phyloP scores from a whole-genome alignment of 2,797 vertebrate species.

The Aplochiton taeniatus region DNA sequence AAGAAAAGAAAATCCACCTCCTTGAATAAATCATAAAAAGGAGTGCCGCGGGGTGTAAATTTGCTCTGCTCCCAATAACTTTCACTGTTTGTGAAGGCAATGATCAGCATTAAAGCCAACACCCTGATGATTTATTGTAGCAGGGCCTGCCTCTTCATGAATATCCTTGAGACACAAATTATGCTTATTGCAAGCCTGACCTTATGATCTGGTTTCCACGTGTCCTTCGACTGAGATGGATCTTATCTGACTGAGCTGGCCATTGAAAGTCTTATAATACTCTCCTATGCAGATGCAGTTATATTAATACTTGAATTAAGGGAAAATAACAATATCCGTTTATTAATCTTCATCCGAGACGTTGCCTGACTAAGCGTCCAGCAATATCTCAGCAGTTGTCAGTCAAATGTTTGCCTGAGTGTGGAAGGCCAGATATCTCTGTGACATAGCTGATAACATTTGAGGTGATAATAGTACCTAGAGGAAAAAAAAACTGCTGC shows the following conservation, averaged over 20 bases:
- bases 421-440: background rate
- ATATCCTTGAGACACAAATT: background rate
- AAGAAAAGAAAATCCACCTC: conserved; percentile 7
- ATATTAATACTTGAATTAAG: no score
- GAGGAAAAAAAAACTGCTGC: background rate
- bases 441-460: conserved; percentile 2
- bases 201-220: no score
- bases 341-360: no score
- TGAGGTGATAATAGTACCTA: no score
- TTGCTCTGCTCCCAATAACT: conserved; percentile 18
- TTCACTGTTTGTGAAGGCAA: background rate
- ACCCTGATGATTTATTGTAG: conserved; percentile 14
- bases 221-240: no score
- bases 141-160: conserved; percentile 1
- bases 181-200: no score
- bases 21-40: conserved; percentile 26
- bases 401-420: conserved; percentile 1
- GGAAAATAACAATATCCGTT: no score
- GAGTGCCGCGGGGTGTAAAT: conserved; percentile 11
- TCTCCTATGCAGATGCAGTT: no score
- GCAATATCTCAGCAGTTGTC: no score
- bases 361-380: background rate
- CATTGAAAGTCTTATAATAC: no score
- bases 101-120: conserved; percentile 6
- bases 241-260: background rate